A percentile compares a stretch with the other conserved stretches of the same genome.
phyloP scores from a whole-genome alignment of 2,888 invertebrate genomes.

The Enchytraeus crypticus region DNA sequence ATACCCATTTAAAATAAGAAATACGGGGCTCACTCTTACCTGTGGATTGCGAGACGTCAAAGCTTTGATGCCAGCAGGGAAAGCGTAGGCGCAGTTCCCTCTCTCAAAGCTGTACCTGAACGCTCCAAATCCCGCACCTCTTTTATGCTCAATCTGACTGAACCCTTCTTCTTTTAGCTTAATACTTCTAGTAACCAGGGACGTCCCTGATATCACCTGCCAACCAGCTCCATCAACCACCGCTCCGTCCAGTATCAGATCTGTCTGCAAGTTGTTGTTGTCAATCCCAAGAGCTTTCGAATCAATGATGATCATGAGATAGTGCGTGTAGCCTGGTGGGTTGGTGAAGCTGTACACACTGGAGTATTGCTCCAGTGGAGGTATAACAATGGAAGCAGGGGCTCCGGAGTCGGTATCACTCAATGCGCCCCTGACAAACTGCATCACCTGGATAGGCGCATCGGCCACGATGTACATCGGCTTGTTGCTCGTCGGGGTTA shows the following conservation, averaged over 20 bases:
- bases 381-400: slow-evolving; percentile 4
- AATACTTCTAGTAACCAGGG: slow-evolving; percentile 1
- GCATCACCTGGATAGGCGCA: slow-evolving; percentile 4
- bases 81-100: slow-evolving; percentile 5
- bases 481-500: not conserved
- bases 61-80: slow-evolving; percentile 5
- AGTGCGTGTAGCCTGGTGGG: not conserved
- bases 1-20: too few relatives aligned
- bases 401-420: not conserved
- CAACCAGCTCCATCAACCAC: slow-evolving; percentile 2
- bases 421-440: slow-evolving; percentile 5
- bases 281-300: not conserved
- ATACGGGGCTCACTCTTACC: too few relatives aligned
- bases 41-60: too few relatives aligned
- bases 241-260: not conserved
- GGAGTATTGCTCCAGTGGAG: slow-evolving; percentile 6
- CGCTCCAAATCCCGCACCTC: not conserved
- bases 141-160: not conserved
- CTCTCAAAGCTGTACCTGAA: slow-evolving; percentile 1
- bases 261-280: not conserved
- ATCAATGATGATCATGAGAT: slow-evolving; percentile 10
- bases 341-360: slow-evolving; percentile 5
- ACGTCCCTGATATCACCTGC: not conserved
- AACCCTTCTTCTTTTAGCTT: not conserved
- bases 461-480: not conserved